Conservation (phyloP, 2,888 invertebrate species). For the Mesoligia furuncula region DNA sequence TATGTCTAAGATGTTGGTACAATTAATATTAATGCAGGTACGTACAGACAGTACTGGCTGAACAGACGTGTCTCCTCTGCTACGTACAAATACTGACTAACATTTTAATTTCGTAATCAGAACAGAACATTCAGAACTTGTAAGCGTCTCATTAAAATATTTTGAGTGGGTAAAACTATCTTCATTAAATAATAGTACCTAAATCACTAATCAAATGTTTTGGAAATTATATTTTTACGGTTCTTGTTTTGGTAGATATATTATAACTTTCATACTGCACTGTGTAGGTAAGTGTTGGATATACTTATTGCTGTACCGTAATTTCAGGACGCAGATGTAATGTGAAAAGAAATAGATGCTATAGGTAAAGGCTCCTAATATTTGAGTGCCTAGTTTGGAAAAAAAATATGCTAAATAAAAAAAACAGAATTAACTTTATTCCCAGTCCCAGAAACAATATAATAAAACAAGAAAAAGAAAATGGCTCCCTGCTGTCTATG, state of each 20-base stretch:
- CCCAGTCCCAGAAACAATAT: not conserved
- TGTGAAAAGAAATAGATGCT: not conserved
- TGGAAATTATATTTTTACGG: not conserved
- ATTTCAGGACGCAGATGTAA: conserved; percentile 7
- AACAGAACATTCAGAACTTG: conserved; percentile 3
- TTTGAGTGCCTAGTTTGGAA: not conserved
- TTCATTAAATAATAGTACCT: not conserved
- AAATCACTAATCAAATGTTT: not conserved
- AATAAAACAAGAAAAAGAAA: not conserved
- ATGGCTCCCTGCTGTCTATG: not conserved
- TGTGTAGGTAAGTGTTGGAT: not conserved
- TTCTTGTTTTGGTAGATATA: conserved; percentile 6
- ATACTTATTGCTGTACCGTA: not conserved
- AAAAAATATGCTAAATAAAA: not conserved
- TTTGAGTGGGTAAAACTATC: conserved; percentile 5
- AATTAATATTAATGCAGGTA: conserved; percentile 50
- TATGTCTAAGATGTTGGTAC: conserved; percentile 34
- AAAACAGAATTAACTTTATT: not conserved
- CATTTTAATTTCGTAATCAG: conserved; percentile 32
- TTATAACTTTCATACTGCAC: conserved; percentile 16
- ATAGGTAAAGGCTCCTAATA: not conserved
- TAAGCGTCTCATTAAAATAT: conserved; percentile 15
- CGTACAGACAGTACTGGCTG: conserved; percentile 41
- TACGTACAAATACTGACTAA: conserved; percentile 45
- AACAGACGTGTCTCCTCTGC: conserved; percentile 50